Evolutionary conservation across 2,888 invertebrate genomes (phyloP), one percentile per base, ranked within the genome.

Genomic region (Tethea ocularis): DNA sequence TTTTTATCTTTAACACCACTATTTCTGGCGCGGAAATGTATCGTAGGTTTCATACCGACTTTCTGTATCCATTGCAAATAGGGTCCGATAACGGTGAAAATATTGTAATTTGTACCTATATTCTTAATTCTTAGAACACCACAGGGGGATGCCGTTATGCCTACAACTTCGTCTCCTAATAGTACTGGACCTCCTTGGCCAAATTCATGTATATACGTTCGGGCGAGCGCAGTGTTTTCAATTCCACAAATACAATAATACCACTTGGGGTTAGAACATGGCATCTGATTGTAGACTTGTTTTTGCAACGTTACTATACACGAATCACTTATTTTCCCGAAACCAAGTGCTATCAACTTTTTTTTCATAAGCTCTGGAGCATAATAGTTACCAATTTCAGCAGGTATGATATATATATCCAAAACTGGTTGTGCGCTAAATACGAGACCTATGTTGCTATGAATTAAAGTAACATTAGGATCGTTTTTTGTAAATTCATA

Each of bases 201-300:
- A 61, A 89, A 89, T 52, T 79, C 67, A 0, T 67, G 59, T 4
- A 68, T 71, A 62, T 84, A 80, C 2, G 77, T 79, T 51, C 54
- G 72, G 1, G 52, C 56, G 36, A 58, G 55, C 7, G 62, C 59
- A 2, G 72, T 60, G 38, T 74, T 67, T 69, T 89, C 86, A 22
- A 75, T 67, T 29, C 89, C 90, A 61, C 90, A 90, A 20, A 89
- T 67, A 63, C 86, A 88, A 62, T 89, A 87, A 64, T 84, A 84
- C 88, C 88, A 89, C 62, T 81, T 84, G 0, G 88, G 84, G 64
- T 87, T 86, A 22, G 68, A 63, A 66, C 91, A 91, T 0, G 86
- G 75, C 2, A 72, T 72, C 61, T 87, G 84, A 26, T 72, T 67
- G 62, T 86, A 91, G 3, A 52, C 58, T 63, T 86, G 84, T 53